Base-by-base conservation (phyloP, 2,888 invertebrate species). In the Hylaea fasciaria region DNA sequence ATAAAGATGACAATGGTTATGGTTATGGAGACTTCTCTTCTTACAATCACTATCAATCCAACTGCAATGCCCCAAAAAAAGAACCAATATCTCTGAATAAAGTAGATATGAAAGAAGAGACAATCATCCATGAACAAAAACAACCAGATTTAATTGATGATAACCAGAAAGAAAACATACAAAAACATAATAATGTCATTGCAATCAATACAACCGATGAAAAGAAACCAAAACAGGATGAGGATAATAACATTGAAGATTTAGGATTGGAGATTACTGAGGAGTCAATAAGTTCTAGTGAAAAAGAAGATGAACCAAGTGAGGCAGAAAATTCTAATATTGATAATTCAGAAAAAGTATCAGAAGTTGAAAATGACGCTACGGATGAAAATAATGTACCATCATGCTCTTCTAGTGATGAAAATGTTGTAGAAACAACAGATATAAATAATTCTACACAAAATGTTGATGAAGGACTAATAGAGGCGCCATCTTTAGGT, bases 21-120 rank as follows among this genome's bases (percentile, higher is more conserved):
- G 82, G 83, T 63, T 91, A 83, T 78, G 82, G 81, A 57, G 81
- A 77, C 68, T 89, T 82, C 74, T 76, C 86, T 56, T 78, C 82
- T 45, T 88, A 78, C 63, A 80, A 77, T 66, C 75, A 82, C 62
- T 83, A 80, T 68, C 75, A 82, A 66, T 64, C 82, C 14, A 62
- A 62, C 14, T 47, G 56, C 35, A 44, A 40, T 44, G 16, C 48
- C 13, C 48, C 40, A 48, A 70, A 66, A 57, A 65, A 68, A 52
- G 57, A 65, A 44, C 61, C 64, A 44, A 12, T 46, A 3, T 44
- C 48, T 52, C n/a, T 39, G 48, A 56, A 28, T 28, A 17, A 39
- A 12, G 46, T 52, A 39, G 47, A 48, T 8, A 43, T 29, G 29
- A 43, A 22, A 22, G 22, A 3, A 22, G 22, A 22, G 5, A 22